Base-by-base conservation (phyloP, 2,113 vertebrate genomes). In the Pelodiscus sinensis region DNA sequence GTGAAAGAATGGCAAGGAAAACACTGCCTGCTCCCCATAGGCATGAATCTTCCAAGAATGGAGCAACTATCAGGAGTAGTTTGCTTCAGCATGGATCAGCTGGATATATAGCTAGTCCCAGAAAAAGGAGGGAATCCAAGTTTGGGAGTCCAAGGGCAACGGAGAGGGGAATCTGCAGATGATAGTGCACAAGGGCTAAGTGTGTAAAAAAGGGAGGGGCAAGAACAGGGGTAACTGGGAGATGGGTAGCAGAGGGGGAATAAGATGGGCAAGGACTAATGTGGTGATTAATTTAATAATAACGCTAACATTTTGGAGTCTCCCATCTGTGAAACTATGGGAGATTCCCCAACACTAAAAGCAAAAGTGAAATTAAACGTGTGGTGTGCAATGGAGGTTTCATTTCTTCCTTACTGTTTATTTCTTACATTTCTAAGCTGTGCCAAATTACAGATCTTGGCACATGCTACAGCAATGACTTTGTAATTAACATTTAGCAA, bases 401-500 rank as follows among this genome's bases (percentile, higher is more conserved):
- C 81, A 83, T 91, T 91, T 87, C 77, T 87, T 87, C 82, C 38
- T 79, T 86, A 86, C 78, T 75, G 68, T 78, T 83, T 87, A 82
- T 57, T 79, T 83, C 79, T 68, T 35, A 87, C 84, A 79, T 96
- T 93, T 31, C 86, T 91, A 65, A 95, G 86, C 71, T 91, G 82
- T 86, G 89, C 92, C 95, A 96, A 97, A 96, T 96, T 97, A 96
- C 92, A 94, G 95, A 88, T 87, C 92, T 96, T 97, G 96, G 97
- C 94, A 94, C 91, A 86, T 52, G 75, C 90, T 93, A 94, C 95
- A 96, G 96, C 93, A 95, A 73, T 96, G 96, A 92, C 91, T 93
- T 87, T 81, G 85, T 96, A 97, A 97, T 97, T 97, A 97, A 96
- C 97, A 94, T 97, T 96, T 95, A 97, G 92, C 93, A 97, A 96